Conservation (phyloP, 1,140 invertebrate species). For the Aphidius gifuensis region DNA sequence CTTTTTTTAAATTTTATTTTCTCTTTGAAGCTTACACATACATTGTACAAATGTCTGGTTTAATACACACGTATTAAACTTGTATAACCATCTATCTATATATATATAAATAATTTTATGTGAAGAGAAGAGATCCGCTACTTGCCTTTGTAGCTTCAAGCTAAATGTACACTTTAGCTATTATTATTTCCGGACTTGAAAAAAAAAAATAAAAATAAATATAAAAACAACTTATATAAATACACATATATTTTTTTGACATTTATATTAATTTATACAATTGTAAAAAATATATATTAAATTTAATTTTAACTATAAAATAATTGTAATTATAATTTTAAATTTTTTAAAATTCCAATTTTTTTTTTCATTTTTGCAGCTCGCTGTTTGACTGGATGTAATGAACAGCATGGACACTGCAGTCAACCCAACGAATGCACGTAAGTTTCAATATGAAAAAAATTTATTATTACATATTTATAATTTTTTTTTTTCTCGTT, state of each 20-base stretch:
- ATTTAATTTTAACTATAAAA: too few species aligned
- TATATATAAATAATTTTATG: constrained; percentile 4
- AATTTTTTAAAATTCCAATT: too few species aligned
- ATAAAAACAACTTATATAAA: too few species aligned
- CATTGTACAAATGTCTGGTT: too few species aligned
- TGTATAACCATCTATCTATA: background rate
- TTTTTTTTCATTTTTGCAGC: constrained; percentile 73
- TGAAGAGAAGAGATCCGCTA: background rate
- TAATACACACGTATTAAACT: too few species aligned
- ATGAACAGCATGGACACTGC: constrained; percentile 86
- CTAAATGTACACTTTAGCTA: constrained; percentile 25
- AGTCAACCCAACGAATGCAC: constrained; percentile 89
- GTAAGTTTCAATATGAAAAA: constrained; percentile 67
- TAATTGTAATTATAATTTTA: too few species aligned
- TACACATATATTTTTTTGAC: too few species aligned
- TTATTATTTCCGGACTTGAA: constrained; percentile 11
- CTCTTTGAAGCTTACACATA: too few species aligned
- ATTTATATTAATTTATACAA: too few species aligned
- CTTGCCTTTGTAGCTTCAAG: constrained; percentile 30
- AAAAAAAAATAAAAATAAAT: background rate
- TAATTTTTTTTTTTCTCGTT: too few species aligned
- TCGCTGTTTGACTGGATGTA: constrained; percentile 87
- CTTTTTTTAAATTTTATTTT: background rate
- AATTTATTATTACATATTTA: constrained; percentile 5
- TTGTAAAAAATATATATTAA: too few species aligned